These are phyloP conservation scores for Lucifuga dentata DNA, from an alignment of 2,113 vertebrate species.

Conservation along the genomic window DNA sequence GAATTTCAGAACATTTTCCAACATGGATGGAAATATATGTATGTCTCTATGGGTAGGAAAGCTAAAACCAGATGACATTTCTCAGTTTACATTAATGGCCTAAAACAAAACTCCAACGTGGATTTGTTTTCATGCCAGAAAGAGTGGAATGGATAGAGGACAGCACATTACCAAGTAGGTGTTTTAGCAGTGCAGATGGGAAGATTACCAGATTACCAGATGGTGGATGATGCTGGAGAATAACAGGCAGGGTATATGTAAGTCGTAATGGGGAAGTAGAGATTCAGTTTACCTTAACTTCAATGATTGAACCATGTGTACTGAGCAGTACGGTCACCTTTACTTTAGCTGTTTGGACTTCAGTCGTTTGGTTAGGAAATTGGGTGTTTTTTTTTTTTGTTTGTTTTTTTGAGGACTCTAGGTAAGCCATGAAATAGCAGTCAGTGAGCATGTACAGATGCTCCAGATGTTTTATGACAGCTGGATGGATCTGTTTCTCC, in stretches of 20 bases:
- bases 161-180: slow-evolving; percentile 49
- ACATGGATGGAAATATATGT: neutral
- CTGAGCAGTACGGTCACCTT: neutral
- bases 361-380: neutral
- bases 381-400: neutral
- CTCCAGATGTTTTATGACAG: slow-evolving; percentile 53
- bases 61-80: neutral
- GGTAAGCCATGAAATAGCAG: neutral
- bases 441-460: slow-evolving; percentile 40
- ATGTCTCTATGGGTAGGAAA: neutral
- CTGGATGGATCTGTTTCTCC: slow-evolving; percentile 42
- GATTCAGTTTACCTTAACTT: slow-evolving; percentile 7
- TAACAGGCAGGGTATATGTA: slow-evolving; percentile 51
- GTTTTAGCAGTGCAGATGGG: slow-evolving; percentile 74
- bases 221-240: slow-evolving; percentile 62
- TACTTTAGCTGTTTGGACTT: neutral
- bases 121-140: slow-evolving; percentile 30
- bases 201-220: slow-evolving; percentile 69
- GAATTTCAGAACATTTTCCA: no score
- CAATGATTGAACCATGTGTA: slow-evolving; percentile 4
- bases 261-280: slow-evolving; percentile 43
- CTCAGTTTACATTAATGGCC: slow-evolving; percentile 1
- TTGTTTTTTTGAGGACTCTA: slow-evolving; percentile 9
- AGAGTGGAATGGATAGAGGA: slow-evolving; percentile 2
- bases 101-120: slow-evolving; percentile 13